phyloP scores from a whole-genome alignment of 1,140 invertebrate species.

The Leptoteleia sp. region DNA sequence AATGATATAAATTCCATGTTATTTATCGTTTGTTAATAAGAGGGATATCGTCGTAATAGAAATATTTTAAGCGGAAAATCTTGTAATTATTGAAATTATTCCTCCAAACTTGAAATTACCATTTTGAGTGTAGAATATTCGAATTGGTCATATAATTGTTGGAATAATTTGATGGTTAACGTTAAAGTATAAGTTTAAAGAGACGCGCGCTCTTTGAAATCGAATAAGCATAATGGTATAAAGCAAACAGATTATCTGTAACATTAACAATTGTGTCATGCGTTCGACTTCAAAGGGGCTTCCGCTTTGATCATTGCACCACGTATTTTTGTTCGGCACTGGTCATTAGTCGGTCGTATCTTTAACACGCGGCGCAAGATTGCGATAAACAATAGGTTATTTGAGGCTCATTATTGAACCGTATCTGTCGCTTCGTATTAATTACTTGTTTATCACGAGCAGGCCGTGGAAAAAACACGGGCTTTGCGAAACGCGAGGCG shows the following conservation, averaged over 20 bases:
- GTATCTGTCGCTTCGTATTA: conserved; percentile 54
- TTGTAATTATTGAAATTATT: too few species aligned
- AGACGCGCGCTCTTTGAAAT: too few species aligned
- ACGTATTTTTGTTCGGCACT: conserved; percentile 31
- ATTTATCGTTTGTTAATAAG: too few species aligned
- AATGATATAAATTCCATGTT: too few species aligned
- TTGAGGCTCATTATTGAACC: conserved; percentile 44
- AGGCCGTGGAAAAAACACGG: background rate
- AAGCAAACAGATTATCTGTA: conserved; percentile 25
- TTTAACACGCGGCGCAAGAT: conserved; percentile 23
- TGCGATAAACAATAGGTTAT: conserved; percentile 48
- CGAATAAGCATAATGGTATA: conserved; percentile 1
- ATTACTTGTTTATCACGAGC: conserved; percentile 44
- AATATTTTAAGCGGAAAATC: too few species aligned
- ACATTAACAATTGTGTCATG: conserved; percentile 57
- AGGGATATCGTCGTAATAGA: too few species aligned
- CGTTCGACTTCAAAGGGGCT: conserved; percentile 44
- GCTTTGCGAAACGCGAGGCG: conserved; percentile 19
- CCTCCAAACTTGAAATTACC: too few species aligned
- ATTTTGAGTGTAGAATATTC: too few species aligned
- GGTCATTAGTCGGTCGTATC: conserved; percentile 37
- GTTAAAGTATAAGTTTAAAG: too few species aligned
- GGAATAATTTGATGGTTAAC: too few species aligned
- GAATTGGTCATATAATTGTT: too few species aligned
- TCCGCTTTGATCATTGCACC: conserved; percentile 60